Evolutionary conservation across 2,888 invertebrate species (phyloP), one percentile per base, ranked within the genome.

Genomic region (Oligia fasciuncula): DNA sequence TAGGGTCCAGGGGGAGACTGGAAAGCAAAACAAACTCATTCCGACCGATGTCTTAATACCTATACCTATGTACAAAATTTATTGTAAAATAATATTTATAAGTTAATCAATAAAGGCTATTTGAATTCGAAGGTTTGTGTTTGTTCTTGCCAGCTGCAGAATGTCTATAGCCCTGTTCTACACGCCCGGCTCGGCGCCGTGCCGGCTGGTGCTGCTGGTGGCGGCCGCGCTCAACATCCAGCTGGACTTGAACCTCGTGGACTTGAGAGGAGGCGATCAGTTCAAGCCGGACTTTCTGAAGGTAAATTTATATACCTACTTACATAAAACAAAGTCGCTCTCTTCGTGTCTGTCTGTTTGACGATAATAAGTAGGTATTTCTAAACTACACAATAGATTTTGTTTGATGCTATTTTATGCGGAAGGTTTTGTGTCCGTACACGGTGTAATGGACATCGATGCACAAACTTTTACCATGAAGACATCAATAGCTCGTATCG

Each of bases 201-300:
- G 97, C 90, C 95, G 98, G 35, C 92, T 97, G 9, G 97, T 97
- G 23, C 92, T 97, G 87, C 93, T 98, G 88, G 94, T 97, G 46
- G 97, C 97, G 0, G 97, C 97, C 80, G 97, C 97, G 43, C 93
- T 98, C 29, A 97, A 97, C 49, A 89, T 98, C 19, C 96, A 97
- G 67, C 93, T 98, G 9, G 97, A 98, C 91, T 91, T 97, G 43
- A 97, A 97, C 89, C 88, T 92, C 19, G 87, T 97, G 17, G 95
- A 98, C 90, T 87, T 97, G 49, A 75, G 95, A 54, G 94, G 93
- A 4, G 97, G 97, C 1, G 98, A 98, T 51, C 97, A 97, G 8
- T 90, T 97, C 89, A 97, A 94, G n/a, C 97, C 98, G 0, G 97
- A 97, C 65, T 98, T 96, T 90, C 77, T 97, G 19, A 97, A 97